Base-by-base conservation (phyloP, 2,888 invertebrate genomes). In the Alsophila aescularia region DNA sequence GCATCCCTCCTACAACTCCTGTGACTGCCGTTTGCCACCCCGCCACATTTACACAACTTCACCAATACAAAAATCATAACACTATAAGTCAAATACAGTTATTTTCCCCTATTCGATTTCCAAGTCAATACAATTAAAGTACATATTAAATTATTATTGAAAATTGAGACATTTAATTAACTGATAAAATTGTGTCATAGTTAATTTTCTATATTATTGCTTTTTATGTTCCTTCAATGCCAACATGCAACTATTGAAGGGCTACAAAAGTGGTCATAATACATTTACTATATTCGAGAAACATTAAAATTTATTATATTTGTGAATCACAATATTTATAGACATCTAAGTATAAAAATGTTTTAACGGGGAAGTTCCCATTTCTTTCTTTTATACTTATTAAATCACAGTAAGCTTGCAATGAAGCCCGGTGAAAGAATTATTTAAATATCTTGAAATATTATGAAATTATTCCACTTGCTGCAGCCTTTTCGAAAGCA, bases 131-230 rank as follows among this genome's bases (percentile, higher is more conserved):
- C 24, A 5, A 24, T 24, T 24, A 8, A 24, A 14, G 37, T 42
- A 18, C 15, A 39, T 42, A 52, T 21, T 50, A 48, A 29, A 47
- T 51, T 45, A 47, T 32, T 24, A 47, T n/a, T 27, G 29, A 40
- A 45, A 34, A 42, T 24, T 44, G 34, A 57, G 35, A 53, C 51
- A 41, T 43, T 35, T 12, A 66, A 69, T 35, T 12, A 66, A 69
- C 54, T 52, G 53, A 59, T 57, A 64, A 67, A 56, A 72, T 73
- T 72, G 68, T 71, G 62, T 60, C 56, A 29, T 49, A 21, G 24
- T 37, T 49, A 21, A 8, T 37, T 62, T 67, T 60, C 47, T 70
- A 70, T 60, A 73, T 77, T 80, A 83, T 85, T 82, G 79, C 79
- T 85, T 76, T 63, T 66, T 60, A 58, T 62, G 48, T 57, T 45